Evolutionary conservation across 2,113 vertebrate genomes (phyloP).

Genomic region (Otis tarda): DNA sequence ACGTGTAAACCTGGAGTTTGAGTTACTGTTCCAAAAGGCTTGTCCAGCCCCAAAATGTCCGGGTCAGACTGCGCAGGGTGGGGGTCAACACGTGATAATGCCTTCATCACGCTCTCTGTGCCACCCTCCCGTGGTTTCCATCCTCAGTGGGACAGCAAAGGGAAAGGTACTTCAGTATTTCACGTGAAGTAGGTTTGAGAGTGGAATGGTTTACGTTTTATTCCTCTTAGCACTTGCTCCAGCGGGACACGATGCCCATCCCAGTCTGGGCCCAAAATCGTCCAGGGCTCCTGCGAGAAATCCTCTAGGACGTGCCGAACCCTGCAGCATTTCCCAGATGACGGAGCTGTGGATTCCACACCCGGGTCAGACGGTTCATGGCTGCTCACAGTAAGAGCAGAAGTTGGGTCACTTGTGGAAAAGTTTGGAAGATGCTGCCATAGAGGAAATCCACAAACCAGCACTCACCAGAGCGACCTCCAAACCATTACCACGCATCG

Average conservation of each 20-base stretch:
- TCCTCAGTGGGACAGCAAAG: neutral
- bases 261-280: neutral
- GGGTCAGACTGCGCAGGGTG: too few relatives aligned
- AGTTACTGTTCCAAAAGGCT: neutral
- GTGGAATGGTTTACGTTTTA: neutral
- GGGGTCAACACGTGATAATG: fast-evolving
- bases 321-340: neutral
- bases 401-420: neutral
- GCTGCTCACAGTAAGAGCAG: neutral
- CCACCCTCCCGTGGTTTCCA: neutral
- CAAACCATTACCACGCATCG: neutral
- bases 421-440: neutral
- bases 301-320: neutral
- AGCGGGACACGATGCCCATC: neutral
- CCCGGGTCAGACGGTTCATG: fast-evolving
- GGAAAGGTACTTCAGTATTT: neutral
- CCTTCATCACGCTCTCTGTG: neutral
- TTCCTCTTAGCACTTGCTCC: neutral
- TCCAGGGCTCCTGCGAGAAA: neutral
- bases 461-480: neutral
- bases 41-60: neutral
- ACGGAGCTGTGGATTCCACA: neutral
- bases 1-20: neutral
- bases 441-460: neutral
- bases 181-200: fast-evolving